These are phyloP conservation scores for Carpatolechia fugitivella DNA, from an alignment of 2,888 invertebrate genomes.

Conservation along the genomic window DNA sequence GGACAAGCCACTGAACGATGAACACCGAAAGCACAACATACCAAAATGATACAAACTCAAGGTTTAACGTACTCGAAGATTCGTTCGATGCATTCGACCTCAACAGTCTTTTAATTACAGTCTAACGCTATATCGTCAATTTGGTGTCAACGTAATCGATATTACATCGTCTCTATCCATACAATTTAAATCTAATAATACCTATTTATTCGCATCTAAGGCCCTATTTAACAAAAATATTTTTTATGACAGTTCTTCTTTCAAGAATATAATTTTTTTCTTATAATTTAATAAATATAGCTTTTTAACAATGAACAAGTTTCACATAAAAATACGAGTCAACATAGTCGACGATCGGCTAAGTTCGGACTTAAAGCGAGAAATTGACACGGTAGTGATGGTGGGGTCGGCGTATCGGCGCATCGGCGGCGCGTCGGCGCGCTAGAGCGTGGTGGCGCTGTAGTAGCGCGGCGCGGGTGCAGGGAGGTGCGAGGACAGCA, in stretches of 20 bases:
- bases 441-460: slow-evolving; percentile 70
- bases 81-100: slow-evolving; percentile 70
- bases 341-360: slow-evolving; percentile 67
- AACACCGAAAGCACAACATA: slow-evolving; percentile 77
- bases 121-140: slow-evolving; percentile 62
- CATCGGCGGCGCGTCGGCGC: no score
- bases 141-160: slow-evolving; percentile 66
- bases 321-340: slow-evolving; percentile 73
- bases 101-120: slow-evolving; percentile 72
- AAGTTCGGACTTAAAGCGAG: slow-evolving; percentile 73
- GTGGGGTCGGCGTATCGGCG: slow-evolving; percentile 25
- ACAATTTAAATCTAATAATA: slow-evolving; percentile 70
- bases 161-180: slow-evolving; percentile 63
- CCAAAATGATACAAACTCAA: slow-evolving; percentile 57
- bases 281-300: slow-evolving; percentile 68
- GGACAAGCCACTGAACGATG: slow-evolving; percentile 66
- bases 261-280: slow-evolving; percentile 74
- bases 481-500: slow-evolving; percentile 43
- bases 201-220: slow-evolving; percentile 61
- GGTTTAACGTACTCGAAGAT: slow-evolving; percentile 58
- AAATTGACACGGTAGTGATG: slow-evolving; percentile 69
- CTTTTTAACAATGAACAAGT: slow-evolving; percentile 75
- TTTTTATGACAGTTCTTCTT: slow-evolving; percentile 46
- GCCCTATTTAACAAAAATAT: slow-evolving; percentile 78
- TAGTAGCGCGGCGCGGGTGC: slow-evolving; percentile 37